Conservation (phyloP, 2,113 vertebrate species). For the Glaucomys volans region DNA sequence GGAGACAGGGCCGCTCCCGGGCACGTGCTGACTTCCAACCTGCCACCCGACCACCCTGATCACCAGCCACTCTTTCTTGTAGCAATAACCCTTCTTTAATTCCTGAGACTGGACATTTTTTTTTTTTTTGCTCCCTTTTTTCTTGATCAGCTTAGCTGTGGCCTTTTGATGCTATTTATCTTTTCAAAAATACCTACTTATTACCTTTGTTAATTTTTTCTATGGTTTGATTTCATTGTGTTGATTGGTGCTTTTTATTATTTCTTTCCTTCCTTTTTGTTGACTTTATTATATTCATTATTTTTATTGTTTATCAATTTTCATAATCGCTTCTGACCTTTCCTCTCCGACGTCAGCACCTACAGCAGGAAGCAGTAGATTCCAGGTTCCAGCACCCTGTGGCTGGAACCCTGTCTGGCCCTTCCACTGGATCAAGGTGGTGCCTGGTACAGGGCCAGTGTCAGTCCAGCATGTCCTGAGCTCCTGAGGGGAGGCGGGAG, state of each 20-base stretch:
- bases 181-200: not conserved
- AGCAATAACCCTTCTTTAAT: not conserved
- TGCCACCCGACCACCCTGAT: fast-evolving
- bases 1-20: not conserved
- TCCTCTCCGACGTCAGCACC: not conserved
- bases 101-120: not conserved
- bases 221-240: not conserved
- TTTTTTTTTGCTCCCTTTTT: not conserved
- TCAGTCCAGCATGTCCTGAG: not conserved
- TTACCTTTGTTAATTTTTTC: not conserved
- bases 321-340: not conserved
- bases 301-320: not conserved
- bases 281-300: not conserved
- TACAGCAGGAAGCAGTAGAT: no score
- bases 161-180: not conserved
- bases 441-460: not conserved
- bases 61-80: fast-evolving
- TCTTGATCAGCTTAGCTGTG: not conserved
- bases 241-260: not conserved
- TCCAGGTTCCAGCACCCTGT: no score
- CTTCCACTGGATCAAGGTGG: not conserved
- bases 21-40: no score
- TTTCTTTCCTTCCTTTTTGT: not conserved
- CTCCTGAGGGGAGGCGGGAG: not conserved
- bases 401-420: not conserved